These are phyloP conservation scores for Chalcis sispes DNA, from an alignment of 2,888 invertebrate genomes.

Conservation along the genomic window DNA sequence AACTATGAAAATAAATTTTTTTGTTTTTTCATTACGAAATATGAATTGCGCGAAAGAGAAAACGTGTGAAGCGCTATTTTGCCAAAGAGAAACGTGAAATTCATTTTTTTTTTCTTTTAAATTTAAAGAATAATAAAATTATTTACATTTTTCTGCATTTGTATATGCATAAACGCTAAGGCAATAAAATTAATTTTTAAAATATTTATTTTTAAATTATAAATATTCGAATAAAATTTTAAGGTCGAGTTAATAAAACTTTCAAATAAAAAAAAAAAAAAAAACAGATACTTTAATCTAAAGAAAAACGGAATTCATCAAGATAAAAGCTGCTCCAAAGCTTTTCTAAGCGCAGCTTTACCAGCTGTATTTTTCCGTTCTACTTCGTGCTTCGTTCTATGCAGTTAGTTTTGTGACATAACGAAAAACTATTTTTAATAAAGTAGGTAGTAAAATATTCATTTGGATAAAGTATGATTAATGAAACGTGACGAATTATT, in stretches of 20 bases:
- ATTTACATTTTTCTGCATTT: background rate
- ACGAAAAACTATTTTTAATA: background rate
- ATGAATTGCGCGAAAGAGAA: too few species aligned
- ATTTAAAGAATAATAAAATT: too few species aligned
- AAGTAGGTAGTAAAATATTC: too few species aligned
- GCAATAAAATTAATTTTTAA: background rate
- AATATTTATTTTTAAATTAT: background rate
- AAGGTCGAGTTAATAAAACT: too few species aligned
- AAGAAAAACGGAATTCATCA: slow-evolving; percentile 25
- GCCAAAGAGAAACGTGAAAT: too few species aligned
- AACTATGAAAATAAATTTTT: too few species aligned
- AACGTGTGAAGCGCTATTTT: too few species aligned
- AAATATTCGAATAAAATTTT: background rate
- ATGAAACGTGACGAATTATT: too few species aligned
- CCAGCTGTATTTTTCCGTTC: slow-evolving; percentile 25
- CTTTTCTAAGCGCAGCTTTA: slow-evolving; percentile 2
- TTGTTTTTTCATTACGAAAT: too few species aligned
- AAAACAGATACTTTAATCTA: background rate
- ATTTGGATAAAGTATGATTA: background rate
- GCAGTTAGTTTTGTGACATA: slow-evolving; percentile 1
- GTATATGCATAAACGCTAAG: too few species aligned
- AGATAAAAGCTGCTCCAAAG: slow-evolving; percentile 23
- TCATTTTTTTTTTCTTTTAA: too few species aligned
- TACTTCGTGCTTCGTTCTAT: slow-evolving; percentile 5
- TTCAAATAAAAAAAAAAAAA: background rate